Base-by-base conservation (phyloP, 2,113 vertebrate species). In the Xyrauchen texanus region DNA sequence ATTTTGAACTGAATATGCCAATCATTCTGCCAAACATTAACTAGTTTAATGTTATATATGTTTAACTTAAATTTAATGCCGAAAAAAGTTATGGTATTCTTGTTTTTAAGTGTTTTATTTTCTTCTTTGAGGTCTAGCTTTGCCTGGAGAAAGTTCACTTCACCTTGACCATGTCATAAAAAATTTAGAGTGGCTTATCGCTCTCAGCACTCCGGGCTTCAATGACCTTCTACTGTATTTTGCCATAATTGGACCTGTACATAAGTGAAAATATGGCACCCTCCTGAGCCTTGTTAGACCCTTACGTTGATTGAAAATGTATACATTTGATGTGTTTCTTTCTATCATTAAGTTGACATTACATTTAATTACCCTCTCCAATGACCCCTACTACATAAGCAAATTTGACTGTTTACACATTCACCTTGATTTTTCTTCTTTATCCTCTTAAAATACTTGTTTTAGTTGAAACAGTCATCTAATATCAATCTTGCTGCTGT, bases 81-180 rank as follows among this genome's bases (percentile, higher is more conserved):
- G 21, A 3, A 34, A 34, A 1, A 34, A 34, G 21, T 34, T 3
- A 34, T 34, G 21, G 21, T 34, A 34, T 34, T 34, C 21, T 34
- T 34, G 21, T 34, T 34, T 34, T 1, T 34, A 34, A 34, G 21
- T 34, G 21, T 34, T 34, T 34, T 34, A 1, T 34, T 34, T 34
- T 34, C 21, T 34, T 34, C 21, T 34, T 34, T 34, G 21, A 34
- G 21, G 6, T 47, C 11, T 11, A 51, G 60, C 60, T 63, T 61
- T 42, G 47, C 46, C 45, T 9, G n/a, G n/a, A 58, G n/a, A 58
- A 58, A 7, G 45, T 51, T 63, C 16, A 74, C 45, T 34, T 74
- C 16, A 51, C 58, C 16, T 75, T 63, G 72, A 75, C 72, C 60
- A 75, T 60, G 70, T 63, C 60, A 75, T 75, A 44, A 75, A 75